Evolutionary conservation across 2,797 vertebrate genomes (phyloP), one percentile per base, ranked within the genome.

Genomic region (Macropus fuliginosus): DNA sequence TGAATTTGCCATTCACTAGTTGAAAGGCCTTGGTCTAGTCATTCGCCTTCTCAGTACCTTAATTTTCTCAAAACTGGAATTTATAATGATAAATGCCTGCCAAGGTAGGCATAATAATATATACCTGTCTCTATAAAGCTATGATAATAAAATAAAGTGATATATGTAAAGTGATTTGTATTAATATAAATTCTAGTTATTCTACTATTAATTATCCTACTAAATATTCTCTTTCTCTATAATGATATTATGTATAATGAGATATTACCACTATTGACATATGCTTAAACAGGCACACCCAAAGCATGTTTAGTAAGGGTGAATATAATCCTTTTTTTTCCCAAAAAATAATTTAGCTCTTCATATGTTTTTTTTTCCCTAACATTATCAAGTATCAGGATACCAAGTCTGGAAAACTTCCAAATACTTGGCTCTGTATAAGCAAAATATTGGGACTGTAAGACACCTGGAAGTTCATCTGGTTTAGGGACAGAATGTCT

Each of bases 381-480:
- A 81, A 57, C 55, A 50, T 93, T 66, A 91, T 93, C 90, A 91
- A 54, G 93, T 96, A 92, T 95, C 31, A 95, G 34, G 94, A 91
- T 34, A 92, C 29, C 13, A n/a, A 4, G 4, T 66, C 94, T 93
- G 91, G 90, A 66, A 66, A 94, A 96, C 24, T 91, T 89, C 92
- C 95, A 97, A 93, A 97, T 96, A 94, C 93, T 97, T 97, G 24
- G 55, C 91, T 52, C 93, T 91, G 29, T 56, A 74, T 92, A 96
- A 95, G 95, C 96, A 97, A 66, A 66, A 66, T 66, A 66, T 59
- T n/a, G 14, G 59, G 13, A 66, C n/a, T 5, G 4, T n/a, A 4
- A 16, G 31, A 13, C 34, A 12, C 31, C 59, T 34, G 13, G 13
- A 66, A 93, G 81, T 97, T 97, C 96, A 55, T 34, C 94, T 91